Base-by-base conservation (phyloP, 2,797 vertebrate species). In the Semaprochilodus insignis region DNA sequence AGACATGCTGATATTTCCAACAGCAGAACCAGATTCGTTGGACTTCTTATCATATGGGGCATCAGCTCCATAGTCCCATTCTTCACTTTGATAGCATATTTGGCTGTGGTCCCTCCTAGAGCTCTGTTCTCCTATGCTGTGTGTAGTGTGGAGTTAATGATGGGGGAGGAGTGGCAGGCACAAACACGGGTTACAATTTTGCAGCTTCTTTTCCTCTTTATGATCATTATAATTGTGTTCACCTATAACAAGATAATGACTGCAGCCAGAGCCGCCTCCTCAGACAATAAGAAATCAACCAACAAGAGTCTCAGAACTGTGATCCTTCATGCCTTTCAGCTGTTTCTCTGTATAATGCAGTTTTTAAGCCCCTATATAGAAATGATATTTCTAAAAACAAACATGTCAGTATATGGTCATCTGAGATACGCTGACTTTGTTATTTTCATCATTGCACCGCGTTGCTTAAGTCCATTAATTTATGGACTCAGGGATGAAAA, bases 401-500 rank as follows among this genome's bases (percentile, higher is more conserved):
- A 88, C 62, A 5, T 77, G 2, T n/a, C 63, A 10, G 14, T 86
- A 1, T 86, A 83, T 62, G 0, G 34, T 2, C 54, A 88, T 36
- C 0, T 93, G 3, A 89, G 81, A 48, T 91, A 85, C 59, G 86
- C 89, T 34, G 85, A 90, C 16, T 93, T 89, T n/a, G 54, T 94
- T 1, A 17, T 34, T 1, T 92, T 93, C n/a, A 44, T 44, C 63
- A 86, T 93, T 44, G 70, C 67, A 10, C 90, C 92, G 6, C 85
- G 87, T 60, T 90, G 91, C 83, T 72, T 93, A 31, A 92, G 90
- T 84, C 91, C 92, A 44, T 87, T 94, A 21, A 87, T 93, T 82
- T 93, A 94, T 84, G 91, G 92, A 36, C 77, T 93, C 5, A 87
- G 92, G 31, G 91, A 94, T 82, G 80, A 92, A 7, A 87, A 25